Evolutionary conservation across 53 echinoderm and acorn worm species (phyloP).

Genomic region (Henricia sp.): DNA sequence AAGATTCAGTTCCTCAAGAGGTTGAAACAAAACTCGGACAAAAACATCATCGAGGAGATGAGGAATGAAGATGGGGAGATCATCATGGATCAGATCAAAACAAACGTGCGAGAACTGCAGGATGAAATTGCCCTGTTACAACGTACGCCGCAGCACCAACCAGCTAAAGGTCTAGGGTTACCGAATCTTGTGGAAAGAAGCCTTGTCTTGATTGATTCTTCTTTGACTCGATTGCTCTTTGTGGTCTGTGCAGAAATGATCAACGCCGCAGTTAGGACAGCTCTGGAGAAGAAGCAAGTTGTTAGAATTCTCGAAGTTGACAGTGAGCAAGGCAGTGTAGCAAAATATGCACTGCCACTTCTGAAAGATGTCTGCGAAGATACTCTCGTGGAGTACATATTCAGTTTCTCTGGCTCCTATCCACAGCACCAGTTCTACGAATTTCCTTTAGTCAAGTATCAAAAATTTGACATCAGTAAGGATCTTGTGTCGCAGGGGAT

Average conservation of each 20-base stretch:
- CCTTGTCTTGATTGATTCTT: slow-evolving; percentile 54
- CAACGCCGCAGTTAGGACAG: slow-evolving; percentile 63
- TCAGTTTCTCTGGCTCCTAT: slow-evolving; percentile 74
- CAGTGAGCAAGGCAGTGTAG: slow-evolving; percentile 77
- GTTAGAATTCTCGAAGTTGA: slow-evolving; percentile 85
- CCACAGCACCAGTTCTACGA: slow-evolving; percentile 67
- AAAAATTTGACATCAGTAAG: slow-evolving; percentile 78
- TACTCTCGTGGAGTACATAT: slow-evolving; percentile 79
- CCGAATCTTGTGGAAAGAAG: background rate
- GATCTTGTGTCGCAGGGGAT: slow-evolving; percentile 70
- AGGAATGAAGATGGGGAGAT: background rate
- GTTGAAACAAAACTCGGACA: slow-evolving; percentile 36
- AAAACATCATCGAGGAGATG: background rate
- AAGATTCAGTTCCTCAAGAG: slow-evolving; percentile 60
- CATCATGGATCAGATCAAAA: background rate
- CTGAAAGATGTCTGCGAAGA: slow-evolving; percentile 72
- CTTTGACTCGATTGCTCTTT: slow-evolving; percentile 73
- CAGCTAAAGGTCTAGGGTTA: background rate
- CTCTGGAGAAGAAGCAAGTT: slow-evolving; percentile 69
- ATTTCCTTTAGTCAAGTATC: slow-evolving; percentile 82
- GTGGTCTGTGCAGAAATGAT: slow-evolving; percentile 72
- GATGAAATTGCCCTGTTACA: background rate
- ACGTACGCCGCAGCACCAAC: background rate
- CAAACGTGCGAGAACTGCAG: slow-evolving; percentile 8
- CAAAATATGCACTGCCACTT: slow-evolving; percentile 68